Evolutionary conservation across 92 coral and sea anemone species (phyloP).

Genomic region (Actinernus sp.): DNA sequence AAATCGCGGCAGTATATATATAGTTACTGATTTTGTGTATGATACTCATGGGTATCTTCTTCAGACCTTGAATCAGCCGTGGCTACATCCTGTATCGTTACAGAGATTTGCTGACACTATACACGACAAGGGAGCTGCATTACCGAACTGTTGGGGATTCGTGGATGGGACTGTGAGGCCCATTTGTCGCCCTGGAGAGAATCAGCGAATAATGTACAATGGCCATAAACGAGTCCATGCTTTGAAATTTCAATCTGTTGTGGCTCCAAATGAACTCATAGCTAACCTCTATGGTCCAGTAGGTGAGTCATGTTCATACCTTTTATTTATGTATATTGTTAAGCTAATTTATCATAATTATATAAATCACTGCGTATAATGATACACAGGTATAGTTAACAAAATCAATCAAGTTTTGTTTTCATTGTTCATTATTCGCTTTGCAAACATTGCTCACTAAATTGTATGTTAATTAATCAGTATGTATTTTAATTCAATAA

Average conservation of each 20-base stretch:
- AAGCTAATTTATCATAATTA: no score
- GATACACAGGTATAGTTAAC: no score
- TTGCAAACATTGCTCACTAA: no score
- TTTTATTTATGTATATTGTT: no score
- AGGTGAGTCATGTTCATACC: no score
- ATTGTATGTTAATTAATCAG: no score
- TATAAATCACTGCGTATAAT: no score
- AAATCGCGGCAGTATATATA: neutral
- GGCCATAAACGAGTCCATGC: neutral
- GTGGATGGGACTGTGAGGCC: no score
- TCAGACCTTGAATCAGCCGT: neutral
- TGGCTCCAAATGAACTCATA: neutral
- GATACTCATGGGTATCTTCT: neutral
- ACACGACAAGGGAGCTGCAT: neutral
- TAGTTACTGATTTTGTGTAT: neutral
- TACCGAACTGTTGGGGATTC: neutral
- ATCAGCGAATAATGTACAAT: neutral
- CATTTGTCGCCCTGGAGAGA: no score
- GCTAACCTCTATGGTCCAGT: constrained; percentile 5
- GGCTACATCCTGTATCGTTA: neutral
- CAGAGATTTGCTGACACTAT: neutral
- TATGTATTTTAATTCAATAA: no score
- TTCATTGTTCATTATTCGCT: no score
- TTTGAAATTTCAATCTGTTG: neutral
- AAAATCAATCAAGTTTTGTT: no score